A percentile compares a stretch with the other conserved stretches of the same genome.
Conservation (phyloP, 2,888 invertebrate genomes). For the Parochlus steinenii region DNA sequence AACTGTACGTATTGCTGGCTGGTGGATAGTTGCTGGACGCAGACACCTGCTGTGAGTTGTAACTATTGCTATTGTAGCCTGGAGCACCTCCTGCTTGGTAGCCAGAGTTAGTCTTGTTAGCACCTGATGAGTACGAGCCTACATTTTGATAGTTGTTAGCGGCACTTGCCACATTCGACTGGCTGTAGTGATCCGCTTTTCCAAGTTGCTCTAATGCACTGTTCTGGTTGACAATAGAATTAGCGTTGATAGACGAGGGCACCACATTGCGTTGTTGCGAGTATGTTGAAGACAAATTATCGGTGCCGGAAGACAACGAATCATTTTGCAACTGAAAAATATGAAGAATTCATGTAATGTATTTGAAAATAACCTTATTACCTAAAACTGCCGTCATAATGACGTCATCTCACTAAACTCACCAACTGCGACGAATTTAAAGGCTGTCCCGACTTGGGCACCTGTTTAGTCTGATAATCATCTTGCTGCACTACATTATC, state of each 20-base stretch:
- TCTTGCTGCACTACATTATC: conserved; percentile 11
- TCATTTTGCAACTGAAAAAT: conserved; percentile 23
- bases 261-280: conserved; percentile 21
- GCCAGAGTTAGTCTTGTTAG: conserved; percentile 21
- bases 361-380: no score
- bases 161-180: conserved; percentile 21
- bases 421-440: no score
- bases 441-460: no score
- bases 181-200: conserved; percentile 29
- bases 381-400: no score
- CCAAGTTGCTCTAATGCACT: conserved; percentile 25
- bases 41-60: conserved; percentile 24
- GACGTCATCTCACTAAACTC: no score
- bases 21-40: conserved; percentile 28
- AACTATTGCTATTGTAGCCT: conserved; percentile 26
- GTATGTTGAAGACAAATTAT: conserved; percentile 24
- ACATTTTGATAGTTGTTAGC: conserved; percentile 25
- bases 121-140: conserved; percentile 20
- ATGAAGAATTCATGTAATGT: no score
- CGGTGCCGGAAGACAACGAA: conserved; percentile 18
- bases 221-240: conserved; percentile 23
- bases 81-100: conserved; percentile 25
- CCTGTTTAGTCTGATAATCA: conserved; percentile 7
- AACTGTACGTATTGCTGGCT: conserved; percentile 21
- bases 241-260: conserved; percentile 19